Evolutionary conservation across 2,797 vertebrate genomes (phyloP).

Genomic region (Ispidina picta): DNA sequence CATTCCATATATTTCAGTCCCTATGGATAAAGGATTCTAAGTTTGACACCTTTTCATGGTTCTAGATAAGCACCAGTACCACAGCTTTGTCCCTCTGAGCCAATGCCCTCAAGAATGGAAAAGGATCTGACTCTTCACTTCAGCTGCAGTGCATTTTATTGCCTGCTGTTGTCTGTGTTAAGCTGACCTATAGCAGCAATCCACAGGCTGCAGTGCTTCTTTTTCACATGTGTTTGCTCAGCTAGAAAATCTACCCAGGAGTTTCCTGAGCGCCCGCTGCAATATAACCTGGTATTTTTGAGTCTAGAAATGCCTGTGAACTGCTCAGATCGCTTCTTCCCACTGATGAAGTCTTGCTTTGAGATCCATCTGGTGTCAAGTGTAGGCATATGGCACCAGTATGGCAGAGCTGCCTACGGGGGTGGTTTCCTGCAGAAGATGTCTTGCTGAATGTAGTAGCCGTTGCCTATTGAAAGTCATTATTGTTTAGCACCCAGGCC

Average conservation of each 20-base stretch:
- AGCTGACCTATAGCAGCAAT: neutral
- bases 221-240: conserved; percentile 30
- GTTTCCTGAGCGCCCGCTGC: conserved; percentile 47
- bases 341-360: conserved; percentile 62
- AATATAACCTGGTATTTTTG: conserved; percentile 14
- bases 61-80: neutral
- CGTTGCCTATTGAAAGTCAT: conserved; percentile 40
- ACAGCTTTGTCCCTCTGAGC: neutral
- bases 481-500: conserved; percentile 61
- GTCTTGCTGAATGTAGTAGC: conserved; percentile 48
- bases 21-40: neutral
- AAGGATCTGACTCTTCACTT: neutral
- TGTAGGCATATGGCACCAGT: conserved; percentile 73
- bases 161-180: neutral
- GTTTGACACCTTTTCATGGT: neutral
- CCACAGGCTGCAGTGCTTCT: neutral
- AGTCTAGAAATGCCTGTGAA: conserved; percentile 64
- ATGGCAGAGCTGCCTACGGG: conserved; percentile 39
- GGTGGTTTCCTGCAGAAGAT: conserved; percentile 58
- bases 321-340: conserved; percentile 38
- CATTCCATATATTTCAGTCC: neutral
- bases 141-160: neutral
- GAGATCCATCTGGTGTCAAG: conserved; percentile 69
- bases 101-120: neutral
- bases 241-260: conserved; percentile 27